These are phyloP conservation scores for Parnassius orleans DNA, from an alignment of 2,888 invertebrate genomes.

Conservation along the genomic window DNA sequence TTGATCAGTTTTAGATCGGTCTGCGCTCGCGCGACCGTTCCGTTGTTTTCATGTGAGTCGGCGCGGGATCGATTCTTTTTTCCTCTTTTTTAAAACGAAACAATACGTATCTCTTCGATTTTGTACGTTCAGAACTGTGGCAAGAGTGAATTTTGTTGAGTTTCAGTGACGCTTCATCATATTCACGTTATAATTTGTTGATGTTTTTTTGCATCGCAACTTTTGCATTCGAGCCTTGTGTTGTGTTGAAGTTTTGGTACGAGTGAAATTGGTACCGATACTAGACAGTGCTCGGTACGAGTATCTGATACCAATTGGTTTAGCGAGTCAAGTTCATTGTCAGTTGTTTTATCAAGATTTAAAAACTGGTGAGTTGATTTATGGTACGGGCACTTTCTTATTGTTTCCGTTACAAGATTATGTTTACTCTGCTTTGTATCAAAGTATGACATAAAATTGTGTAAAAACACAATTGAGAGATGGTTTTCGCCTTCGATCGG, in stretches of 20 bases:
- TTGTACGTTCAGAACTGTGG: conserved; percentile 20
- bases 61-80: conserved; percentile 52
- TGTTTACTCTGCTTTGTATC: conserved; percentile 15
- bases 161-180: conserved; percentile 10
- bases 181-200: conserved; percentile 22
- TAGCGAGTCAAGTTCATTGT: conserved; percentile 62
- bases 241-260: conserved; percentile 44
- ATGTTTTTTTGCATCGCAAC: conserved; percentile 47
- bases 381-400: conserved; percentile 44
- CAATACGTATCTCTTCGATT: conserved; percentile 28
- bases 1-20: conserved; percentile 71
- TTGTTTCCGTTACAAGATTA: conserved; percentile 42
- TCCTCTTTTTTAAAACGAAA: conserved; percentile 31
- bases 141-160: conserved; percentile 18
- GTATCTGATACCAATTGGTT: conserved; percentile 53
- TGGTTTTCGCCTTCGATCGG: conserved; percentile 8
- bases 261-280: conserved; percentile 60
- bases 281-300: conserved; percentile 37
- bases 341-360: conserved; percentile 61
- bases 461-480: too few relatives aligned
- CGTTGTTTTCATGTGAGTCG: conserved; percentile 41
- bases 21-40: conserved; percentile 62
- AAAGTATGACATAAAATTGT: conserved; percentile 10
- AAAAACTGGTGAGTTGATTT: conserved; percentile 62
- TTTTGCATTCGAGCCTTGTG: conserved; percentile 48